Evolutionary conservation across 2,888 invertebrate genomes (phyloP).

Genomic region (Lucinisca nassula): DNA sequence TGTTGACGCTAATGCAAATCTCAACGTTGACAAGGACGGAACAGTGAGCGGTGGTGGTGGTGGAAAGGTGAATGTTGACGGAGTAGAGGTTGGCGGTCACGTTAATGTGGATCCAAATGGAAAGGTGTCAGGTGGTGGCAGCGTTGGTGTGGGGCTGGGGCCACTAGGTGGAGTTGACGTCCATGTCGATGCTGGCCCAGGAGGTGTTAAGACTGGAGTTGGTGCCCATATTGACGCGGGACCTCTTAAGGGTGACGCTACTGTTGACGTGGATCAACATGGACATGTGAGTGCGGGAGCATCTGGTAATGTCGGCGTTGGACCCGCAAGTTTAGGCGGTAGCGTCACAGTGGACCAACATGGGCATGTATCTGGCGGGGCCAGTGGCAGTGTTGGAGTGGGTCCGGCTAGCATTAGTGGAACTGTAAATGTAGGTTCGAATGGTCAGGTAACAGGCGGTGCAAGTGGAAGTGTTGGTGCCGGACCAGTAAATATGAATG

Average conservation of each 20-base stretch:
- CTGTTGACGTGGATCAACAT: conserved; percentile 59
- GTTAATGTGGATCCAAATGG: conserved; percentile 59
- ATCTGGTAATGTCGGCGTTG: conserved; percentile 44
- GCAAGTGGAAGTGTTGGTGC: conserved; percentile 17
- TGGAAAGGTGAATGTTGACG: conserved; percentile 59
- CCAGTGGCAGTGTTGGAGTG: conserved; percentile 42
- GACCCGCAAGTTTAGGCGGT: conserved; percentile 46
- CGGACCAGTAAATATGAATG: conserved; percentile 26
- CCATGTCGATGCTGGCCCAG: conserved; percentile 51
- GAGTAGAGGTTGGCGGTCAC: conserved; percentile 65
- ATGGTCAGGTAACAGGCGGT: conserved; percentile 49
- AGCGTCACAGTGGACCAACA: conserved; percentile 47
- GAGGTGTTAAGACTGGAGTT: conserved; percentile 49
- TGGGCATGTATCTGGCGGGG: conserved; percentile 55
- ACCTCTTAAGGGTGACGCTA: conserved; percentile 34
- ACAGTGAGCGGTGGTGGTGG: conserved; percentile 57
- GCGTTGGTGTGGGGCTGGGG: conserved; percentile 60
- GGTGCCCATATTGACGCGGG: conserved; percentile 57
- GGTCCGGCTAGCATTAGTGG: conserved; percentile 51
- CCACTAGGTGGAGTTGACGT: conserved; percentile 48
- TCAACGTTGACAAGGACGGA: conserved; percentile 57
- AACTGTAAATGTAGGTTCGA: conserved; percentile 31
- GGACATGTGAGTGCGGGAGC: conserved; percentile 61
- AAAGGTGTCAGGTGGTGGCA: conserved; percentile 56
- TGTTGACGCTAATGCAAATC: conserved; percentile 50